Evolutionary conservation across 2,888 invertebrate genomes (phyloP), one percentile per base, ranked within the genome.

Genomic region (Thysanoteuthis rhombus): DNA sequence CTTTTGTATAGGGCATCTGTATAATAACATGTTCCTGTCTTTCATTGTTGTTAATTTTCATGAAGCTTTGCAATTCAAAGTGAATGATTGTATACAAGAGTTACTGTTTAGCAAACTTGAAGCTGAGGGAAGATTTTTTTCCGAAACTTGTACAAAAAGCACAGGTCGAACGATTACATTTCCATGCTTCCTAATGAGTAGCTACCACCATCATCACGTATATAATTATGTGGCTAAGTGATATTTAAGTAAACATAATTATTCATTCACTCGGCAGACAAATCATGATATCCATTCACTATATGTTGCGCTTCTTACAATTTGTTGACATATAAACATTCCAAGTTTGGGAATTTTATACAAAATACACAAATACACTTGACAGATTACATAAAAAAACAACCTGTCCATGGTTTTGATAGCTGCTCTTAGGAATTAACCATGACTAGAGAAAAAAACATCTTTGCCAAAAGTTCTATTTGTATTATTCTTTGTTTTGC

Each of bases 301-400:
- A 16, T 58, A 25, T 75, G 75, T 75, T 75, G 32, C 75, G 16
- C 32, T 75, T 75, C 32, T 75, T 75, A 75, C 75, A 75, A 75
- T 75, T 58, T 75, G 75, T 75, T 75, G 75, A 75, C 75, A n/a
- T 75, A 75, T n/a, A 75, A 75, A 75, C 75, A 75, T 75, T 75
- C 75, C 32, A 32, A 75, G 32, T 32, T 12, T n/a, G 32, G 75
- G 75, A 75, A 75, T 32, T 75, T 32, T 75, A 32, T 16, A 75
- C 75, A 75, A 32, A 47, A 58, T 58, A 58, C 58, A 32, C 58
- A 75, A 75, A 58, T 25, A 58, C 5, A 58, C 5, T 28, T 6
- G 75, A 32, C 12, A 75, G 58, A 58, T 32, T 32, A 10, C 28
- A 58, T 32, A 58, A 58, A 28, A 28, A 58, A 5, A 58, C 32